These are phyloP conservation scores for Heloderma charlesbogerti DNA, from an alignment of 2,113 vertebrate species.

Conservation along the genomic window DNA sequence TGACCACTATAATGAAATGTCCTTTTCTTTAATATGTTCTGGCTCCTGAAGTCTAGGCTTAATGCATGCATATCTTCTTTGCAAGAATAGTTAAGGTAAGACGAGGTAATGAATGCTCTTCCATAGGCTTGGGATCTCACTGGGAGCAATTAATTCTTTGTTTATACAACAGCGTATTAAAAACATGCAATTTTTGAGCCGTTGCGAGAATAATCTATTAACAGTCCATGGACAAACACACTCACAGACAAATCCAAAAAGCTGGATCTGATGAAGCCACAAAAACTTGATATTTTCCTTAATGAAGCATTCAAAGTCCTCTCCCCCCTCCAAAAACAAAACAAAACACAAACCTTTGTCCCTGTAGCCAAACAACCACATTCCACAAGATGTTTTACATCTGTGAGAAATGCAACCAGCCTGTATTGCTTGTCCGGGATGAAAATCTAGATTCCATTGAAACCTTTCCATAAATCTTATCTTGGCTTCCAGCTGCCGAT, in stretches of 20 bases:
- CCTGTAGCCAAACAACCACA: neutral
- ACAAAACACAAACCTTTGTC: neutral
- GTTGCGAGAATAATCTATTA: conserved; percentile 2
- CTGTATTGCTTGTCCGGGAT: neutral
- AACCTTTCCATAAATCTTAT: neutral
- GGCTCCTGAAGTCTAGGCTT: conserved; percentile 30
- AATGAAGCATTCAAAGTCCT: neutral
- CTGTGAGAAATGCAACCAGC: neutral
- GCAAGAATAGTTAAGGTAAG: conserved; percentile 29
- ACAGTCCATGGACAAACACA: neutral
- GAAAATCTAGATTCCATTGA: neutral
- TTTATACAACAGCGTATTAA: conserved; percentile 15
- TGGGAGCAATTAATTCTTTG: conserved; percentile 51
- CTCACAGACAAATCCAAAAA: neutral
- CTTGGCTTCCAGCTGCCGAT: neutral
- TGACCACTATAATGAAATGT: neutral
- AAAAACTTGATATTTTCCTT: neutral
- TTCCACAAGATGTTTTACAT: neutral
- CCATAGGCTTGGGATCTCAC: conserved; percentile 19
- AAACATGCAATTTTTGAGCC: neutral
- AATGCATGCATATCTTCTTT: conserved; percentile 44
- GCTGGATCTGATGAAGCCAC: neutral
- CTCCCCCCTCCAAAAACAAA: too few species aligned
- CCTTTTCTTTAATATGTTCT: conserved; percentile 10
- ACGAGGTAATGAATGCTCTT: conserved; percentile 36